Base-by-base conservation (phyloP, 2,113 vertebrate genomes). In the Erinaceus europaeus region DNA sequence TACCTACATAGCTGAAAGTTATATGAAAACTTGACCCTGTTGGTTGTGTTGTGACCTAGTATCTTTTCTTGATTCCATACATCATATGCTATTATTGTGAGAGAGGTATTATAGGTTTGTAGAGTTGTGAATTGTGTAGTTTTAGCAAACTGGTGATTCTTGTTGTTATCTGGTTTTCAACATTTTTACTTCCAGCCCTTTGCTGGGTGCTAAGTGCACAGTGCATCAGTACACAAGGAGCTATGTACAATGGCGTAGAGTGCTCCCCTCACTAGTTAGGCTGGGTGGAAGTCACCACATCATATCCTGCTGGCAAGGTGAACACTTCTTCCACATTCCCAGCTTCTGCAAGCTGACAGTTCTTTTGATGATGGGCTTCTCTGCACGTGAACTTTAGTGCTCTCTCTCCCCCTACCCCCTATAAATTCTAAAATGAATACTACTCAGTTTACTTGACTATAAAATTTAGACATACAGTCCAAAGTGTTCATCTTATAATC, bases 91-190 rank as follows among this genome's bases (percentile, higher is more conserved):
- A 12, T 68, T 87, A 18, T 75, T 67, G 71, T n/a, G n/a, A n/a
- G n/a, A n/a, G n/a, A n/a, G n/a, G 34, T 94, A 38, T 32, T 61
- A 2, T 23, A 90, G 69, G 67, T 80, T 72, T 68, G 68, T 72
- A 55, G 40, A 42, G 21, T 69, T 82, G 46, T 85, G 46, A 74
- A 52, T 59, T 69, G 6, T 46, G 40, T 27, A 48, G 27, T 65
- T 67, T 91, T 87, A 92, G 40, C 36, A 84, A 87, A 91, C n/a
- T 83, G 68, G 36, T 65, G 53, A 72, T 18, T 79, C 18, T 18
- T 72, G 9, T 12, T 84, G 0, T 68, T 59, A 38, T 50, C 72
- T 68, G 67, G 46, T 69, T 65, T 83, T 36, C 34, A 82, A 2
- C 7, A 42, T 29, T 32, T 42, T 57, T 23, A 12, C 14, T 38